A percentile compares a stretch with the other conserved stretches of the same genome.
These are phyloP conservation scores for Mesoclemmys tuberculata DNA, from an alignment of 2,113 vertebrate species.

Conservation along the genomic window DNA sequence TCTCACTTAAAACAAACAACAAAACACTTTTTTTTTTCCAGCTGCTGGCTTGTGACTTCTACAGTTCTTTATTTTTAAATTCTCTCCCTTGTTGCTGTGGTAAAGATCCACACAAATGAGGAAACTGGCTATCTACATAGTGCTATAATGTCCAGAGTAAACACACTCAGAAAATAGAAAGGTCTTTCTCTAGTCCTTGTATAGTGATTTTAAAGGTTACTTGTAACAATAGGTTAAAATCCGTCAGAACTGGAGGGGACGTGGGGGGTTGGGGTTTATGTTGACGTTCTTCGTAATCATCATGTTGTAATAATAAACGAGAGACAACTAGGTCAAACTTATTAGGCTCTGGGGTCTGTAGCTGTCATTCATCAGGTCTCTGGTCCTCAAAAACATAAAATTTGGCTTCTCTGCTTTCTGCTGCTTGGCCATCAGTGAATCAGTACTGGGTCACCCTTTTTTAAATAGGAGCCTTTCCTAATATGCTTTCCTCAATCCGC, in stretches of 20 bases:
- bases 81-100: constrained; percentile 21
- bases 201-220: not conserved
- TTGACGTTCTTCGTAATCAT: not conserved
- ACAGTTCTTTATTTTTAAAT: constrained; percentile 40
- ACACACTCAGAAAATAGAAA: not conserved
- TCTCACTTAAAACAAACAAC: constrained; percentile 16
- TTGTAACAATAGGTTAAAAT: not conserved
- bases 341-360: not conserved
- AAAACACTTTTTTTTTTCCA: not conserved
- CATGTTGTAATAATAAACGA: not conserved
- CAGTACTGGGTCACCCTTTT: not conserved
- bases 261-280: not conserved
- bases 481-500: not conserved
- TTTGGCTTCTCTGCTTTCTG: not conserved
- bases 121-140: not conserved
- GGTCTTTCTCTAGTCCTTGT: not conserved
- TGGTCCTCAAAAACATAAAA: not conserved
- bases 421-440: not conserved
- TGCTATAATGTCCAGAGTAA: not conserved
- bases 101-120: not conserved
- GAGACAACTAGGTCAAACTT: not conserved
- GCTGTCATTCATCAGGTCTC: not conserved
- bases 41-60: not conserved
- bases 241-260: not conserved
- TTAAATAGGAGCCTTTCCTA: not conserved